Percentiles rank a stretch among this genome's conserved stretches.
Evolutionary conservation across 2,113 vertebrate genomes (phyloP).

Genomic region (Miniopterus natalensis): DNA sequence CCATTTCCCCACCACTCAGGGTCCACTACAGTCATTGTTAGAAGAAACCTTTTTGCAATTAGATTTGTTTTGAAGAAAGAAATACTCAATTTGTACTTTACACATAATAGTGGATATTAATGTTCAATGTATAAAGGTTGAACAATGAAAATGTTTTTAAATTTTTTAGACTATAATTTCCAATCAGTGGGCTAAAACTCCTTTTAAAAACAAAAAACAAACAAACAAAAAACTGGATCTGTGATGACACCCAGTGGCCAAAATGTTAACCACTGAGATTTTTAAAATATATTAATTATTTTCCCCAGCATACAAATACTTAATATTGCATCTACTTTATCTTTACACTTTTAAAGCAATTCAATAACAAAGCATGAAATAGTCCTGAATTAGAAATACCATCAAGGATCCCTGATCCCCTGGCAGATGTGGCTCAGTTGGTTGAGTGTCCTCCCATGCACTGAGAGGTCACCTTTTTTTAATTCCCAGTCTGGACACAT

Average conservation of each 20-base stretch:
- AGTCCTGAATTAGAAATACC: not conserved
- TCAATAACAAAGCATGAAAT: not conserved
- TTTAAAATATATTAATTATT: not conserved
- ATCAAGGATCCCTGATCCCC: not conserved
- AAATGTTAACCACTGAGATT: constrained; percentile 22
- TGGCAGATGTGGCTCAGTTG: no score
- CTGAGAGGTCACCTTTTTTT: no score
- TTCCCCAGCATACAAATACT: not conserved
- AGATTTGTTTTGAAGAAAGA: not conserved
- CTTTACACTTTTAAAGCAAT: not conserved
- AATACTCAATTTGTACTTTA: not conserved
- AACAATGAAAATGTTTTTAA: not conserved
- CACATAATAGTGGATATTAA: not conserved
- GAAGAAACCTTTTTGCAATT: not conserved
- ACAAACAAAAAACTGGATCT: not conserved
- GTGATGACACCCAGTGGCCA: constrained; percentile 73
- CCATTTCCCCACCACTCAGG: not conserved
- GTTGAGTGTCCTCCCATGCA: no score
- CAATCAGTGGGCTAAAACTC: not conserved
- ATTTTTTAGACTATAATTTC: not conserved
- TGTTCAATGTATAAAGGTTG: not conserved
- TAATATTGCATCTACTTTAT: not conserved
- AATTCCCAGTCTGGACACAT: no score
- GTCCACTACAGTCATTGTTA: not conserved
- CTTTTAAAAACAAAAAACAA: not conserved